Conservation (phyloP, 2,888 invertebrate species). For the Dascillus cervinus region DNA sequence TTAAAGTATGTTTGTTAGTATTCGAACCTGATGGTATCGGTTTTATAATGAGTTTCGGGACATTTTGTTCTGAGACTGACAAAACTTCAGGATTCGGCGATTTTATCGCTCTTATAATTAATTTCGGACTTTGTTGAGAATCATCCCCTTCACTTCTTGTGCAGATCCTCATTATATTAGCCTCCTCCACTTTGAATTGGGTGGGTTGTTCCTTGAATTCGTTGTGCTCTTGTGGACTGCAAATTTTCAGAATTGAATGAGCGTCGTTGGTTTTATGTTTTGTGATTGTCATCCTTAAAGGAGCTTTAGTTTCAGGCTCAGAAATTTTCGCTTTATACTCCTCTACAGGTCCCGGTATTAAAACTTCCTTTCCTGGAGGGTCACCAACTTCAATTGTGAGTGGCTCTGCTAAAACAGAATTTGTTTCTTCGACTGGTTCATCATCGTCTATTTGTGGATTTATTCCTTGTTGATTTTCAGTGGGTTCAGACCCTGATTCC, state of each 20-base stretch:
- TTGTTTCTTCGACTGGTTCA: constrained; percentile 1
- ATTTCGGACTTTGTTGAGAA: too few species aligned
- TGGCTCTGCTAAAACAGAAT: constrained; percentile 8
- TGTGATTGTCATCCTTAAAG: constrained; percentile 40
- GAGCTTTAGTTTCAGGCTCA: constrained; percentile 27
- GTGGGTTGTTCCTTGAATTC: constrained; percentile 12
- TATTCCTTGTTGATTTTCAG: background rate
- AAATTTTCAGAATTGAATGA: constrained; percentile 39
- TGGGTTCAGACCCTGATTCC: too few species aligned
- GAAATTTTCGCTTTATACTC: too few species aligned
- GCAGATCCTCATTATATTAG: too few species aligned
- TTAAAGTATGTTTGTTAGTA: constrained; percentile 42
- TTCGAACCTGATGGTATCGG: background rate
- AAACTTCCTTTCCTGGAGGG: too few species aligned
- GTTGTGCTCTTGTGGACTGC: constrained; percentile 28
- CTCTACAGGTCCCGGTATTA: too few species aligned
- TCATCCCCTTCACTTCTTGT: constrained; percentile 35
- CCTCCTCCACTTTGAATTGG: constrained; percentile 10
- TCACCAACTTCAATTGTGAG: constrained; percentile 17
- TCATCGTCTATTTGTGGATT: too few species aligned
- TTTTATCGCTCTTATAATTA: constrained; percentile 11
- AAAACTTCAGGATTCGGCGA: constrained; percentile 9
- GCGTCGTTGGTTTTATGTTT: constrained; percentile 36
- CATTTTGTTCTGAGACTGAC: constrained; percentile 9
- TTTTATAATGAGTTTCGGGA: background rate